These are phyloP conservation scores for Heliconius hortense DNA, from an alignment of 2,888 invertebrate genomes.

Conservation along the genomic window DNA sequence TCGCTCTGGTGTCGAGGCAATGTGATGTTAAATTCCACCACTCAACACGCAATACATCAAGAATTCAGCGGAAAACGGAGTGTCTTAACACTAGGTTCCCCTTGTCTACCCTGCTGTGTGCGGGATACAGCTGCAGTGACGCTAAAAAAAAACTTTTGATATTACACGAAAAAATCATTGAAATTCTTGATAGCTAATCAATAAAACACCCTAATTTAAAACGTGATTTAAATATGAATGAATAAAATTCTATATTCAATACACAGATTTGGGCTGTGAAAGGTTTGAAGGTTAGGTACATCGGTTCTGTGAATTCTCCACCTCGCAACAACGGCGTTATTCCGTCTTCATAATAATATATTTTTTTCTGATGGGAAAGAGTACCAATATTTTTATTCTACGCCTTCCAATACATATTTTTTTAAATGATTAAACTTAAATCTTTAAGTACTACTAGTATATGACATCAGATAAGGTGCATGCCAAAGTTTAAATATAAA, in stretches of 20 bases:
- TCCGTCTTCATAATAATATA: background rate
- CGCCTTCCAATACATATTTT: too few relatives aligned
- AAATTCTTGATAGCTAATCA: background rate
- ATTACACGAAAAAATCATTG: background rate
- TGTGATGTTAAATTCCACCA: too few relatives aligned
- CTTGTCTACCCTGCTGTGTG: too few relatives aligned
- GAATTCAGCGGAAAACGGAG: too few relatives aligned
- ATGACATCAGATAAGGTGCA: too few relatives aligned
- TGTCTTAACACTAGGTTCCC: too few relatives aligned
- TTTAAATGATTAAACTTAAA: too few relatives aligned
- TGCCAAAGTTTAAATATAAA: too few relatives aligned
- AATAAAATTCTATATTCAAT: conserved; percentile 1
- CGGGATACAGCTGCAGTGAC: too few relatives aligned
- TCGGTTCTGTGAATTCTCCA: background rate
- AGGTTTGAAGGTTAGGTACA: background rate
- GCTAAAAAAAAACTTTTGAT: background rate
- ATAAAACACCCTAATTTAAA: background rate
- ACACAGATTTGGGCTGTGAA: background rate
- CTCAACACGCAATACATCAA: too few relatives aligned
- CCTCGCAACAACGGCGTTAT: background rate
- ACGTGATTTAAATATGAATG: background rate
- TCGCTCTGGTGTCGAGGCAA: too few relatives aligned
- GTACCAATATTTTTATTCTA: background rate
- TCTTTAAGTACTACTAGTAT: too few relatives aligned
- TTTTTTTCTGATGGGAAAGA: background rate